A percentile compares a stretch with the other conserved stretches of the same genome.
Conservation (phyloP, 2,113 vertebrate genomes). For the Pomatostomus ruficeps region DNA sequence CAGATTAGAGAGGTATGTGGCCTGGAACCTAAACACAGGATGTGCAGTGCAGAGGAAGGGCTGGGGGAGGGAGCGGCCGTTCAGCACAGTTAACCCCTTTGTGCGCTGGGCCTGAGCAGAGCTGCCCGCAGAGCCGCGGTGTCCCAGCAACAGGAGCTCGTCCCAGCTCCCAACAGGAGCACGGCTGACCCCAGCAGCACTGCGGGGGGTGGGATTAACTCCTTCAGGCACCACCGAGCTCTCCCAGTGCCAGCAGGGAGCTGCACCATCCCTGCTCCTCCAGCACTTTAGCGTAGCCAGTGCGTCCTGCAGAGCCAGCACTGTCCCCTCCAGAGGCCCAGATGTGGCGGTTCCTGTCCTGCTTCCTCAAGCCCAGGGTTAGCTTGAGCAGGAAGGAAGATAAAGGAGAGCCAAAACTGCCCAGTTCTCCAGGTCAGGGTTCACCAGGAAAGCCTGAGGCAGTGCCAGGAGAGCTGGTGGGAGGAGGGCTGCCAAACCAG, state of each 20-base stretch:
- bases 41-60: conserved; percentile 68
- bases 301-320: not conserved
- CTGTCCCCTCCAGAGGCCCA: fast-evolving
- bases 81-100: conserved; percentile 67
- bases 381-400: conserved; percentile 33
- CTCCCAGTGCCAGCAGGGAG: not conserved
- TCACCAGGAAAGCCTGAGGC: not conserved
- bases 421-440: not conserved
- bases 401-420: conserved; percentile 30
- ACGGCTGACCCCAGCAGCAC: not conserved
- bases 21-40: conserved; percentile 78
- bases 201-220: not conserved
- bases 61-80: conserved; percentile 41
- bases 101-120: not conserved
- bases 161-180: not conserved
- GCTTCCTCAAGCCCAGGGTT: conserved; percentile 19
- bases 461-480: not conserved
- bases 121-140: not conserved
- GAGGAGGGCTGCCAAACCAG: not conserved
- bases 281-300: fast-evolving
- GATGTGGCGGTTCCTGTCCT: not conserved
- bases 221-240: not conserved
- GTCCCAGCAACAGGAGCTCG: not conserved
- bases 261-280: not conserved
- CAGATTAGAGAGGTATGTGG: conserved; percentile 77